Percentiles rank a stretch among this genome's conserved stretches.
phyloP scores from a whole-genome alignment of 2,113 vertebrate genomes.

The Ceyx margarethae region DNA sequence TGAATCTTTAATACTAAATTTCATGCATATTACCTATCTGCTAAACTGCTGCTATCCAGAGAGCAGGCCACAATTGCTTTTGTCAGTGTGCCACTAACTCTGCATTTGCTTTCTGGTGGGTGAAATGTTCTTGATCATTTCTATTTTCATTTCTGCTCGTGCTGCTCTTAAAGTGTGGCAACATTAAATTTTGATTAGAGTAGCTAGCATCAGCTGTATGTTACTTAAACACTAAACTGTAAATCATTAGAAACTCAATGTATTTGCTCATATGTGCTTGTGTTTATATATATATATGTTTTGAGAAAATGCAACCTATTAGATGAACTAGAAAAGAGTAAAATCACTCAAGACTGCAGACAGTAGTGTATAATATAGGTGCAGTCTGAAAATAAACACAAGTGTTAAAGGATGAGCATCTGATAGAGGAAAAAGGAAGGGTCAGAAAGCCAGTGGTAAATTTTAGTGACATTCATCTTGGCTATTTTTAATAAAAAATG shows the following conservation, averaged over 20 bases:
- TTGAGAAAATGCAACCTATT: not conserved
- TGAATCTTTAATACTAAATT: not conserved
- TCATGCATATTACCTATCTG: not conserved
- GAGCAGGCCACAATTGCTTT: not conserved
- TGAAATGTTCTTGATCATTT: constrained; percentile 13
- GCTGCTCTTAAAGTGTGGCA: not conserved
- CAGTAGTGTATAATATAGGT: not conserved
- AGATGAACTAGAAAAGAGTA: not conserved
- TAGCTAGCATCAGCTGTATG: not conserved
- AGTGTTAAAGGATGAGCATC: not conserved
- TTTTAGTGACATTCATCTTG: not conserved
- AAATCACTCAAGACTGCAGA: not conserved
- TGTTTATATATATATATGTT: not conserved
- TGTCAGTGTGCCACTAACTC: not conserved
- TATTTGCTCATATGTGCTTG: not conserved
- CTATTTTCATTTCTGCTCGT: not conserved
- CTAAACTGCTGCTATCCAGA: not conserved
- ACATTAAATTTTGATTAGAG: not conserved
- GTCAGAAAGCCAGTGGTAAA: not conserved
- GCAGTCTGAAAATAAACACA: not conserved
- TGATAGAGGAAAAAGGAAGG: not conserved
- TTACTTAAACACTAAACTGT: not conserved
- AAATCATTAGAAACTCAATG: not conserved
- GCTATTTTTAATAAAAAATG: not conserved
- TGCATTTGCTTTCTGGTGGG: not conserved